phyloP scores from a whole-genome alignment of 23 tunicate species.

The Botrylloides violaceus region DNA sequence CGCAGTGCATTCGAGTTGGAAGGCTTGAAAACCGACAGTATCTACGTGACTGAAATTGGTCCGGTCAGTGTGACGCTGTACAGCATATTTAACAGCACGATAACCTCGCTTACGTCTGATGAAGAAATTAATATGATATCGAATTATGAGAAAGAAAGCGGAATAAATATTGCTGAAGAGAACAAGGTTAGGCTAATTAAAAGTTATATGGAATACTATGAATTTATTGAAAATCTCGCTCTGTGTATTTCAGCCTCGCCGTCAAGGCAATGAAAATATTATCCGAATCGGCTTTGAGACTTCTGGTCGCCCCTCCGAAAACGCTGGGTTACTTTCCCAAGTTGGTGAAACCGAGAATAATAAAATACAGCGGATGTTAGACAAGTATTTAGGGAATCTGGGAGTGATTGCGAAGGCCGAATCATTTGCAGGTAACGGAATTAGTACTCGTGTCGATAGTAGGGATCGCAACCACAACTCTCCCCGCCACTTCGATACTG shows the following conservation, averaged over 20 bases:
- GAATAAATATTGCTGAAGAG: neutral
- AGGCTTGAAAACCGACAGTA: constrained; percentile 27
- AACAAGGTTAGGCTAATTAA: constrained; percentile 12
- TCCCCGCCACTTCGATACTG: too few relatives aligned
- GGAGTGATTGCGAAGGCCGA: constrained; percentile 33
- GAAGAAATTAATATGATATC: constrained; percentile 14
- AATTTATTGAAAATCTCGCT: neutral
- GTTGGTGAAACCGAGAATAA: constrained; percentile 33
- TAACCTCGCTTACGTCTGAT: constrained; percentile 21
- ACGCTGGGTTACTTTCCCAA: constrained; percentile 2
- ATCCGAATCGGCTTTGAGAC: constrained; percentile 27
- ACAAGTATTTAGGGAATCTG: constrained; percentile 35
- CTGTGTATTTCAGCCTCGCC: neutral
- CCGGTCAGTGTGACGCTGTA: constrained; percentile 28
- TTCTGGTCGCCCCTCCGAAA: constrained; percentile 25
- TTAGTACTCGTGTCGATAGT: too few relatives aligned
- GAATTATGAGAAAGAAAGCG: neutral
- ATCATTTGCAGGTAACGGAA: constrained; percentile 26
- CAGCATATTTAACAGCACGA: constrained; percentile 24
- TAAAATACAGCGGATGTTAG: constrained; percentile 36
- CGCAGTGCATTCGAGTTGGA: constrained; percentile 34
- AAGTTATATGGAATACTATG: neutral
- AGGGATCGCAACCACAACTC: too few relatives aligned
- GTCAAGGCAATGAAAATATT: constrained; percentile 17
- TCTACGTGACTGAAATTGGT: constrained; percentile 3